These are phyloP conservation scores for Scalopus aquaticus DNA, from an alignment of 2,113 vertebrate genomes.

Conservation along the genomic window DNA sequence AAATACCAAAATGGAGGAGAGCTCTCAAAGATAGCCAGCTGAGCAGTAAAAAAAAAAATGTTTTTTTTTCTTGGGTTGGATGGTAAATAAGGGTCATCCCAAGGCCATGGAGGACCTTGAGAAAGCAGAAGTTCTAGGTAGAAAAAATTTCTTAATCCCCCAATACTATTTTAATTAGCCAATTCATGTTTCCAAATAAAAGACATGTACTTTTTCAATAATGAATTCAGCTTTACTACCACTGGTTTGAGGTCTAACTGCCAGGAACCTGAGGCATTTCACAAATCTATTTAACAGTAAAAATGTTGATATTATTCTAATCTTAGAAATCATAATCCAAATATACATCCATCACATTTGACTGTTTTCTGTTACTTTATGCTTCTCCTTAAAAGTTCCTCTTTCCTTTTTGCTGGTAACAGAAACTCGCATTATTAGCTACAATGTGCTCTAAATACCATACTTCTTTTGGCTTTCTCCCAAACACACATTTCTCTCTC, in stretches of 20 bases:
- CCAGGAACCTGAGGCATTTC: constrained; percentile 26
- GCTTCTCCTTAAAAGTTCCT: background rate
- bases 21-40: background rate
- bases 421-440: background rate
- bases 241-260: constrained; percentile 35
- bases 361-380: constrained; percentile 17
- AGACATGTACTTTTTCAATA: constrained; percentile 49
- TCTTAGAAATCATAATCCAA: constrained; percentile 60
- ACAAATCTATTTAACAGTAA: constrained; percentile 59
- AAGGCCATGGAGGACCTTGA: background rate
- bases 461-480: background rate
- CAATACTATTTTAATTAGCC: background rate
- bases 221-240: constrained; percentile 42
- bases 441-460: background rate
- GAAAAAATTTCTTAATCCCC: background rate
- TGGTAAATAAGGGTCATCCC: background rate
- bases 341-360: background rate
- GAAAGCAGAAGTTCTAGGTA: background rate
- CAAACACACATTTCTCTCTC: background rate
- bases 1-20: background rate
- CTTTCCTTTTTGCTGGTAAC: background rate
- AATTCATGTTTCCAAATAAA: constrained; percentile 56
- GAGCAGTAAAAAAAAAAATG: background rate
- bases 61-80: background rate
- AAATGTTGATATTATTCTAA: constrained; percentile 50